Base-by-base conservation (phyloP, 2,113 vertebrate species). In the Elgaria multicarinata region DNA sequence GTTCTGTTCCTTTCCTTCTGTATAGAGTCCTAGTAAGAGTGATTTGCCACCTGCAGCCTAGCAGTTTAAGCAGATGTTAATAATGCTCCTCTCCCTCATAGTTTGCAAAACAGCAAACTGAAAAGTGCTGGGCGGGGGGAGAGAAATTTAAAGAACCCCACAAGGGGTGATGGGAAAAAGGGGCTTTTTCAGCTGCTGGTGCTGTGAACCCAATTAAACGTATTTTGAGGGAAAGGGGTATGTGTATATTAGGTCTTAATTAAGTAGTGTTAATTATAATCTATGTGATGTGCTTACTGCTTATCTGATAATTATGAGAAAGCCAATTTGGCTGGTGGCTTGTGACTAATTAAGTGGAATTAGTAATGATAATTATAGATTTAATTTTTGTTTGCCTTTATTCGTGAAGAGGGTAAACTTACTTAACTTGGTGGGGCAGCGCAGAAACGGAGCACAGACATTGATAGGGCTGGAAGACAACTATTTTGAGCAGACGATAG, bases 291-390 rank as follows among this genome's bases (percentile, higher is more conserved):
- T 97, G 97, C 97, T 97, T 98, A 98, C 96, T 96, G 96, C 96
- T 98, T 97, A 98, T 98, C 97, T 97, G 97, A 97, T 98, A 97
- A 98, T 97, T 97, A 97, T 97, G 97, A 97, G 97, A 97, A 98
- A 97, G 97, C 96, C 96, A 97, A 98, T 97, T 97, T 97, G 97
- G 96, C 97, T 97, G 96, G 97, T 98, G 97, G 97, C 96, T 97
- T 97, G 96, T 97, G 97, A 97, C 97, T 97, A 98, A 98, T 98
- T 98, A 97, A 97, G 97, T 97, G 95, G 97, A 97, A 98, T 98
- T 98, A 97, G 97, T 97, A 96, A 96, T 97, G 97, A 98, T 97
- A 97, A 98, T 98, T 97, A 97, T 97, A 97, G 97, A 97, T 97
- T 97, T 97, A 96, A 96, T 97, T 97, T 97, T 96, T 96, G 96